A percentile compares a stretch with the other conserved stretches of the same genome.
Conservation (phyloP, 1,140 invertebrate genomes). For the Paramacrobiotus metropolitanus region DNA sequence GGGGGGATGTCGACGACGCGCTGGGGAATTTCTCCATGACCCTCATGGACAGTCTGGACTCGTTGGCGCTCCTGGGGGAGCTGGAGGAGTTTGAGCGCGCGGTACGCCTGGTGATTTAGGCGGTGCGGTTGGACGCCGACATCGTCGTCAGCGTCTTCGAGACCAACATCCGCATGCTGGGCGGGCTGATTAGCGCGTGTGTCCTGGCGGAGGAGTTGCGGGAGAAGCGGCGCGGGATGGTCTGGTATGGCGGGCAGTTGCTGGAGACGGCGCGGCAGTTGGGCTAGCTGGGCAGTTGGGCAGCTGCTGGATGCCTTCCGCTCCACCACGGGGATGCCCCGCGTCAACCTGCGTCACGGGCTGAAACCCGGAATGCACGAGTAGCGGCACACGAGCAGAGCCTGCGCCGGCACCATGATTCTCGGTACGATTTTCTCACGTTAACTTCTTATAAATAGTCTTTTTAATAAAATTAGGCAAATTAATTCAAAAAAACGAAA, state of each 20-base stretch:
- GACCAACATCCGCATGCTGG: constrained; percentile 86
- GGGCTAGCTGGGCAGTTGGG: too few relatives aligned
- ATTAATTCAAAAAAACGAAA: too few relatives aligned
- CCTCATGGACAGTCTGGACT: constrained; percentile 77
- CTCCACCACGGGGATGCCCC: constrained; percentile 82
- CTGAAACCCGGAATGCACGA: constrained; percentile 49
- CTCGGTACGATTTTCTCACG: constrained; percentile 25
- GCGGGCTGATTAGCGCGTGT: constrained; percentile 76
- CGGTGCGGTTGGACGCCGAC: constrained; percentile 69
- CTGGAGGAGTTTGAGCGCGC: constrained; percentile 79
- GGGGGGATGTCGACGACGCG: constrained; percentile 85
- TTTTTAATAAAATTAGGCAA: too few relatives aligned
- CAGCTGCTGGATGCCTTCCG: constrained; percentile 86
- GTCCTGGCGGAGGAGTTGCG: constrained; percentile 60
- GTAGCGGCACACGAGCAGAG: constrained; percentile 74
- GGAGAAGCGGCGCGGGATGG: constrained; percentile 42
- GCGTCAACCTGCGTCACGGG: constrained; percentile 71
- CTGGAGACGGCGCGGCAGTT: constrained; percentile 71
- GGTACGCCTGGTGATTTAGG: constrained; percentile 48
- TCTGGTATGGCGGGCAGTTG: constrained; percentile 77
- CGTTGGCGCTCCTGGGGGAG: constrained; percentile 69
- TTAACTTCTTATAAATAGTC: too few relatives aligned
- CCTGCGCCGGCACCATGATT: constrained; percentile 94
- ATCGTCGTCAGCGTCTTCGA: constrained; percentile 93
- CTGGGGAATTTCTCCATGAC: constrained; percentile 93